Conservation (phyloP, 2,888 invertebrate species). For the Melinaea menophilus region DNA sequence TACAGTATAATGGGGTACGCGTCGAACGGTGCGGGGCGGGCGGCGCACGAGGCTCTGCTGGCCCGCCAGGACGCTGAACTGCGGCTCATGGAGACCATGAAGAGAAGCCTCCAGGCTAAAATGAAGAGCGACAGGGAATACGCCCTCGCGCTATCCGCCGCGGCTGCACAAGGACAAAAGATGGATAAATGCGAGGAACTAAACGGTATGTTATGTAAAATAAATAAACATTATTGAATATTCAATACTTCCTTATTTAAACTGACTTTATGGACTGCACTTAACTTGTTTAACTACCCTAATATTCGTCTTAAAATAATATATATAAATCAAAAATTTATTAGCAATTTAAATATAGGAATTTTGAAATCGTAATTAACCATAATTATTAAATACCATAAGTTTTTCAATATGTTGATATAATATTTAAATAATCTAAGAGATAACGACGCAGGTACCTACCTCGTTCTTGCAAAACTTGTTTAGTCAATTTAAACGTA, state of each 20-base stretch:
- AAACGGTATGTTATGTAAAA: constrained; percentile 64
- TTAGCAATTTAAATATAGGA: neutral
- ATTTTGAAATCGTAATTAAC: neutral
- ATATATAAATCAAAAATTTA: neutral
- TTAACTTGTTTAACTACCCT: too few species aligned
- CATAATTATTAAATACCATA: constrained; percentile 2
- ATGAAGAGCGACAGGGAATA: constrained; percentile 96
- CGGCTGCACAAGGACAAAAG: constrained; percentile 89
- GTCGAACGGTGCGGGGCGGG: constrained; percentile 89
- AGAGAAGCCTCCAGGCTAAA: constrained; percentile 89
- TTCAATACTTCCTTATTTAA: too few species aligned
- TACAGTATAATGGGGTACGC: constrained; percentile 87
- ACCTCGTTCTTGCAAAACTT: constrained; percentile 22
- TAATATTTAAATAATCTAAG: constrained; percentile 8
- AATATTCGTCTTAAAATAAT: neutral
- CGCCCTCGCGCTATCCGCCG: constrained; percentile 88
- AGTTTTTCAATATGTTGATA: neutral
- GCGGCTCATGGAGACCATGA: constrained; percentile 93
- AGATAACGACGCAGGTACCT: constrained; percentile 18
- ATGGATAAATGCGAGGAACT: constrained; percentile 87
- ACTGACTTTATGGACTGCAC: too few species aligned
- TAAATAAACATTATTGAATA: too few species aligned
- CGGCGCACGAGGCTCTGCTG: constrained; percentile 94
- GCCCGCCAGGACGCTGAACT: constrained; percentile 95
- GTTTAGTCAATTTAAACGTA: constrained; percentile 21